A percentile compares a stretch with the other conserved stretches of the same genome.
phyloP scores from a whole-genome alignment of 2,113 vertebrate species.

The Cervus canadensis region DNA sequence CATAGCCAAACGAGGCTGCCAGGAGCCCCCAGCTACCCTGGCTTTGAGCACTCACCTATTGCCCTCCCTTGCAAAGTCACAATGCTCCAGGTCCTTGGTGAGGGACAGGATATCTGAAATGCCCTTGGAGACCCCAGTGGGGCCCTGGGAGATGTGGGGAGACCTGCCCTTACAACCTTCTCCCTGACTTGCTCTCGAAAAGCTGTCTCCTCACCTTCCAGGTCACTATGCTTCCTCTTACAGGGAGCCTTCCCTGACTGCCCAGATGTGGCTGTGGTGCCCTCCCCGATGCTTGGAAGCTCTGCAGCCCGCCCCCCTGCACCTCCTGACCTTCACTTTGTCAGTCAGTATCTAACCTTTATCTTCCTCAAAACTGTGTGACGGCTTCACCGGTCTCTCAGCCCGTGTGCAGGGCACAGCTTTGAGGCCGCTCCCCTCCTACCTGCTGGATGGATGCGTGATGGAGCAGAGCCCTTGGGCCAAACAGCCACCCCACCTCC shows the following conservation, averaged over 20 bases:
- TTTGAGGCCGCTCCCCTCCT: rapidly evolving
- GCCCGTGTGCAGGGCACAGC: background rate
- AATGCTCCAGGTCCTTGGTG: background rate
- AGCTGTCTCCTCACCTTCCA: background rate
- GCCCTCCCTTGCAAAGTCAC: background rate
- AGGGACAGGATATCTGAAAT: background rate
- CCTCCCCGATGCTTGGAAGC: background rate
- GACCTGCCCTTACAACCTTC: background rate
- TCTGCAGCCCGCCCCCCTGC: background rate
- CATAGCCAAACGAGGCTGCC: background rate
- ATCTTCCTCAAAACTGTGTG: background rate
- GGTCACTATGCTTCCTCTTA: background rate
- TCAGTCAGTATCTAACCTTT: background rate
- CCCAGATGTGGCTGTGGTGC: background rate
- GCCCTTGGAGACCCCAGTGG: background rate
- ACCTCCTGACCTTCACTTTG: background rate
- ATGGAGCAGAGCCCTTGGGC: background rate
- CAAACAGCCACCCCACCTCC: background rate
- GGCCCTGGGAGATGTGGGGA: background rate
- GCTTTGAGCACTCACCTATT: background rate
- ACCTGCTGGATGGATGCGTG: rapidly evolving
- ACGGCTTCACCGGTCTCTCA: background rate
- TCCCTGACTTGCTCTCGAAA: background rate
- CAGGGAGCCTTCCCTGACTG: background rate
- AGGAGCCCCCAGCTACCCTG: background rate